A percentile compares a stretch with the other conserved stretches of the same genome.
phyloP scores from a whole-genome alignment of 2,888 invertebrate species.

The Hylaea fasciaria region DNA sequence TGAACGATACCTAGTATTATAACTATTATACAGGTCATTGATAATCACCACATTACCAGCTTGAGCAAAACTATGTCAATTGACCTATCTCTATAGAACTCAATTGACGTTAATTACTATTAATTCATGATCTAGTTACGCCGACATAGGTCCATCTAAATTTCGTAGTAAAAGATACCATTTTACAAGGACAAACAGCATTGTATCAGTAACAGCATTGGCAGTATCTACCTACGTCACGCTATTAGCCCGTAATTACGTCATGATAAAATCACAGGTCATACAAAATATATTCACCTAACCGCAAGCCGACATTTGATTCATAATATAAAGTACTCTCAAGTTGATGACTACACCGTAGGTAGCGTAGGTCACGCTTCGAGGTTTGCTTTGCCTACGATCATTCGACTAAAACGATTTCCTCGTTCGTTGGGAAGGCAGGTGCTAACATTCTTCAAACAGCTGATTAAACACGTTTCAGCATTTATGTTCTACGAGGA shows the following conservation, averaged over 20 bases:
- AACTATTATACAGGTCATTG: too few species aligned
- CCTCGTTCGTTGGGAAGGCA: conserved; percentile 19
- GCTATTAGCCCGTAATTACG: conserved; percentile 13
- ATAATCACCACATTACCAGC: too few species aligned
- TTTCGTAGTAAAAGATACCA: too few species aligned
- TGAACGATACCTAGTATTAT: too few species aligned
- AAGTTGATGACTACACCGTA: conserved; percentile 15
- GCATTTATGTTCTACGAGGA: conserved; percentile 1
- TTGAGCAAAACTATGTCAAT: conserved; percentile 22
- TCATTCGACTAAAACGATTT: conserved; percentile 11
- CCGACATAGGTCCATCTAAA: neutral
- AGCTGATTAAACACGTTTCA: conserved; percentile 44
- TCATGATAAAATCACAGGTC: conserved; percentile 21
- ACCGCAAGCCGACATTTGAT: conserved; percentile 11
- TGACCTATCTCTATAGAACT: conserved; percentile 41
- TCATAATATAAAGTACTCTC: conserved; percentile 11
- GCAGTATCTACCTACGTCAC: conserved; percentile 11
- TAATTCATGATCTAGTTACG: conserved; percentile 17
- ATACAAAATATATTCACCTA: conserved; percentile 4
- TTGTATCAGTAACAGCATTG: too few species aligned
- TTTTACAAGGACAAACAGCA: neutral
- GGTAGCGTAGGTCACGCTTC: conserved; percentile 14
- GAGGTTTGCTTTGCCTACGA: conserved; percentile 8
- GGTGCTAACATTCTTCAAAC: conserved; percentile 34
- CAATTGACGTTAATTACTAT: conserved; percentile 48